Evolutionary conservation across 1,140 invertebrate genomes (phyloP).

Genomic region (fruit fly (Drosophila melanogaster)): Release_6_plus_ISO1_MT NT_033779.5:18780501-18781000

Average conservation of each 20-base stretch:
- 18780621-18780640: constrained; percentile 40
- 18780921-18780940: too few species aligned
- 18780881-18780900: neutral
- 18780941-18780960: constrained; percentile 6
- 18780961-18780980: constrained; percentile 11
- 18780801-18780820: constrained; percentile 50
- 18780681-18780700: constrained; percentile 41
- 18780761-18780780: constrained; percentile 22
- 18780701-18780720: constrained; percentile 56
- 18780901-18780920: too few species aligned
- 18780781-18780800: constrained; percentile 43
- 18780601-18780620: constrained; percentile 18
- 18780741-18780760: constrained; percentile 8
- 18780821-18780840: constrained; percentile 12
- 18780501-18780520: constrained; percentile 6
- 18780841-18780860: neutral
- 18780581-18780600: constrained; percentile 30
- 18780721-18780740: constrained; percentile 56
- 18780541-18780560: constrained; percentile 2
- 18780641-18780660: constrained; percentile 47
- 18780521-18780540: constrained; percentile 51
- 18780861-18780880: constrained; percentile 15
- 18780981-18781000: neutral
- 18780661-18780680: constrained; percentile 59
- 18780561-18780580: constrained; percentile 18